These are phyloP conservation scores for Ceriagrion tenellum DNA, from an alignment of 2,888 invertebrate species.

Conservation along the genomic window DNA sequence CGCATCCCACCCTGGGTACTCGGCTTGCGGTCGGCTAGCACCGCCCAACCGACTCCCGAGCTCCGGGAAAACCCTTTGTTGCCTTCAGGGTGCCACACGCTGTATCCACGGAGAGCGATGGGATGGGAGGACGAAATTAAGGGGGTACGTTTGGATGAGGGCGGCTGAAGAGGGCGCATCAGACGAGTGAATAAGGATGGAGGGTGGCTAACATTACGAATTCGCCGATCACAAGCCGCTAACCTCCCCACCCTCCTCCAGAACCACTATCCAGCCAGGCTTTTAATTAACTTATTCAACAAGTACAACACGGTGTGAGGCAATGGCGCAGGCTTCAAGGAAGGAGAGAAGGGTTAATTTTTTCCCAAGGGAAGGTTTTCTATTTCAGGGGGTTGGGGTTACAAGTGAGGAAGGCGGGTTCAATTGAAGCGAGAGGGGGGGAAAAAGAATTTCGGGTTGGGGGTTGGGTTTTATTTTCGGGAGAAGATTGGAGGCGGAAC, in stretches of 20 bases:
- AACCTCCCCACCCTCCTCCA: no score
- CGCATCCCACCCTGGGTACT: neutral
- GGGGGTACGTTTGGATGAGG: neutral
- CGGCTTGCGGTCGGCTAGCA: neutral
- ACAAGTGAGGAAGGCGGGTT: neutral
- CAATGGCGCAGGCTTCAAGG: neutral
- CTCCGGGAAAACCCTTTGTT: neutral
- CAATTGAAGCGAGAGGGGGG: neutral
- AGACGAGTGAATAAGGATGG: neutral
- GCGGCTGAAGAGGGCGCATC: neutral
- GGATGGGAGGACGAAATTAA: neutral
- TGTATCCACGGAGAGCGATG: neutral
- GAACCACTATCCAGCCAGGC: neutral
- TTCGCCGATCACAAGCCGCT: constrained; percentile 35
- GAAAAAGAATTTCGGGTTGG: neutral
- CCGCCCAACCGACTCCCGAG: neutral
- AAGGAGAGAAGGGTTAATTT: neutral
- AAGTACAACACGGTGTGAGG: neutral
- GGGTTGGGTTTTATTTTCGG: neutral
- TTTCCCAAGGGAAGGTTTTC: neutral
- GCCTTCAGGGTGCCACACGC: neutral
- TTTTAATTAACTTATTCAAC: constrained; percentile 63
- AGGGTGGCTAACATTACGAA: neutral
- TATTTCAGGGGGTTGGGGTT: no score
- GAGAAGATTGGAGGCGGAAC: neutral